Evolutionary conservation across 2,797 vertebrate genomes (phyloP).

Genomic region (Catamblyrhynchus diadema): DNA sequence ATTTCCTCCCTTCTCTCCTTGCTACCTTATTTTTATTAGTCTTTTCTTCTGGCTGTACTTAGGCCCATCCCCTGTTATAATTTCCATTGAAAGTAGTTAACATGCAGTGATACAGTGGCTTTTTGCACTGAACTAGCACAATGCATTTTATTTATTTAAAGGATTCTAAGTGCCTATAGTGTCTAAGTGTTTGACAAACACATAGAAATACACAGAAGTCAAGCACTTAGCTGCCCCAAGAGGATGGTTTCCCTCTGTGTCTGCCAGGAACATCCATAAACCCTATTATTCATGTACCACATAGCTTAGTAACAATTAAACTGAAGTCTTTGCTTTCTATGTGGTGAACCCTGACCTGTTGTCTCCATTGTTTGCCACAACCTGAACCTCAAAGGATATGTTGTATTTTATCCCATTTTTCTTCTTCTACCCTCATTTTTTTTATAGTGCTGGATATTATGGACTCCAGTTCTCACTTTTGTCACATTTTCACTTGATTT

Average conservation of each 20-base stretch:
- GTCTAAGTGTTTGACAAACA: slow-evolving; percentile 53
- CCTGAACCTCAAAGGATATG: neutral
- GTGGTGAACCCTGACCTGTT: neutral
- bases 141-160: slow-evolving; percentile 69
- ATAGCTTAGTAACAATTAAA: slow-evolving; percentile 38
- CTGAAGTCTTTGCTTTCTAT: neutral
- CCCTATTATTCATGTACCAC: neutral
- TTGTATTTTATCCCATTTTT: neutral
- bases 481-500: neutral
- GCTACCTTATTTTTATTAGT: neutral
- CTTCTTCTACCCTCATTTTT: neutral
- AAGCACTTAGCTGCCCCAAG: slow-evolving; percentile 57
- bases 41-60: slow-evolving; percentile 6
- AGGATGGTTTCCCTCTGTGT: slow-evolving; percentile 14
- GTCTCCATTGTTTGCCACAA: neutral
- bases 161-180: slow-evolving; percentile 51
- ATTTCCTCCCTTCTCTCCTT: neutral
- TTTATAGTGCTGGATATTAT: neutral
- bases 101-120: slow-evolving; percentile 6
- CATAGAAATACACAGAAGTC: slow-evolving; percentile 51
- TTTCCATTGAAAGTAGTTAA: slow-evolving; percentile 36
- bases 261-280: slow-evolving; percentile 51
- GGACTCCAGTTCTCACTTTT: neutral
- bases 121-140: slow-evolving; percentile 7
- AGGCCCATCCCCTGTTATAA: neutral